These are phyloP conservation scores for Leptopilina clavipes DNA, from an alignment of 1,140 invertebrate species.

Conservation along the genomic window DNA sequence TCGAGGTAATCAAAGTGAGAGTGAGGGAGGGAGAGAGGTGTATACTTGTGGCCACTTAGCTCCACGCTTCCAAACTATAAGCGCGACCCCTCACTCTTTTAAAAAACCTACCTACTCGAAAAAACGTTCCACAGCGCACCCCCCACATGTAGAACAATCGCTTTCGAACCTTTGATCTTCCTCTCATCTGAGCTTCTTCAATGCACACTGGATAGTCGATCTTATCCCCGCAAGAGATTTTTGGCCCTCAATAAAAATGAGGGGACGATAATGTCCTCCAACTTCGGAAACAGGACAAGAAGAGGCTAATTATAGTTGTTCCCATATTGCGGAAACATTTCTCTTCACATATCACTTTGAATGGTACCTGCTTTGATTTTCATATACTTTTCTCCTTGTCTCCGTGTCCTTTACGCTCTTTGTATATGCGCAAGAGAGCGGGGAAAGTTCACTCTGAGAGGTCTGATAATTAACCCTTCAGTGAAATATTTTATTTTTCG, in stretches of 20 bases:
- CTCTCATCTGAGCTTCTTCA: conserved; percentile 45
- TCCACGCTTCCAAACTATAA: conserved; percentile 25
- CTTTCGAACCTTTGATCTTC: conserved; percentile 42
- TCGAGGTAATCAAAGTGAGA: not conserved
- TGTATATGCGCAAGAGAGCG: too few species aligned
- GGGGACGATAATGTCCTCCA: conserved; percentile 56
- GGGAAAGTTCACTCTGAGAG: too few species aligned
- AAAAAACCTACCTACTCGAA: conserved; percentile 31
- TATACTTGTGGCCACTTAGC: conserved; percentile 31
- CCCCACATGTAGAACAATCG: not conserved
- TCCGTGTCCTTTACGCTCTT: too few species aligned
- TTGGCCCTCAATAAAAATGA: conserved; percentile 18
- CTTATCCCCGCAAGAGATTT: conserved; percentile 34
- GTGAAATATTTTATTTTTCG: too few species aligned
- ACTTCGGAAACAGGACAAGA: conserved; percentile 35
- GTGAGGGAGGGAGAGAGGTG: conserved; percentile 5
- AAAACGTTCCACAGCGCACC: conserved; percentile 61
- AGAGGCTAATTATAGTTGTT: conserved; percentile 57
- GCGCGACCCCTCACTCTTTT: conserved; percentile 3
- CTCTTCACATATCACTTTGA: conserved; percentile 56
- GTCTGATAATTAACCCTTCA: too few species aligned
- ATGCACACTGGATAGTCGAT: conserved; percentile 43
- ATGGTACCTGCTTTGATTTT: conserved; percentile 64
- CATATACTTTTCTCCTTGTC: conserved; percentile 43
- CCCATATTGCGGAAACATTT: conserved; percentile 47